Evolutionary conservation across 2,797 vertebrate genomes (phyloP), one percentile per base, ranked within the genome.

Genomic region (Chanos chanos): DNA sequence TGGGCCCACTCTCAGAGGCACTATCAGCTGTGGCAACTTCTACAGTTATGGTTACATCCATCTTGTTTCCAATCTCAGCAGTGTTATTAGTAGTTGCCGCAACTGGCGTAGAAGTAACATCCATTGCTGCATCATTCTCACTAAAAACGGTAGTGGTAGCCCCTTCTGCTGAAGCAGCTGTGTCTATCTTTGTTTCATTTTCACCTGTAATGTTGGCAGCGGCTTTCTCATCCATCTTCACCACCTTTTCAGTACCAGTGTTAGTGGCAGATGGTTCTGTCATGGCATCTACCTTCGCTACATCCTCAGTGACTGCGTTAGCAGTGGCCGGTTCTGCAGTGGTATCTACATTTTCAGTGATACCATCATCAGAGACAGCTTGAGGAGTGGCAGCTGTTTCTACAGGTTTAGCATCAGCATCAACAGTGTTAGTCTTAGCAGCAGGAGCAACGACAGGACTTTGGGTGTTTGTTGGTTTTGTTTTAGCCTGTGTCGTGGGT

Each of bases 401-500:
- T 36, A 1, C 7, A 15, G 10, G 5, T n/a, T 28, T n/a, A 18
- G 24, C 18, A 31, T 18, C 22, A 7, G 63, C 4, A 3, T 28
- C 15, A 10, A 12, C 1, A 44, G 13, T 7, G 13, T 27, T 44
- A 24, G 9, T 2, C 18, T 28, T 21, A n/a, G 45, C 30, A 39
- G 39, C 5, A 9, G 50, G 1, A 43, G 13, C 36, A 37, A 43
- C 10, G 13, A 25, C 13, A 5, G 31, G 8, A 5, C 52, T 49
- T 31, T 10, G 28, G 15, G 24, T 9, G 31, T 59, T 63, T 6
- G 8, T 4, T 1, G 18, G 12, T 48, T 54, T 69, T 4, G 9
- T 4, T 53, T 64, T 76, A 19, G 34, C 36, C n/a, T 5, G 36
- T 49, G 27, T n/a, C n/a, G n/a, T n/a, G n/a, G n/a, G n/a, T n/a